Evolutionary conservation across 2,797 vertebrate species (phyloP).

Genomic region (Silurus lanzhouensis): DNA sequence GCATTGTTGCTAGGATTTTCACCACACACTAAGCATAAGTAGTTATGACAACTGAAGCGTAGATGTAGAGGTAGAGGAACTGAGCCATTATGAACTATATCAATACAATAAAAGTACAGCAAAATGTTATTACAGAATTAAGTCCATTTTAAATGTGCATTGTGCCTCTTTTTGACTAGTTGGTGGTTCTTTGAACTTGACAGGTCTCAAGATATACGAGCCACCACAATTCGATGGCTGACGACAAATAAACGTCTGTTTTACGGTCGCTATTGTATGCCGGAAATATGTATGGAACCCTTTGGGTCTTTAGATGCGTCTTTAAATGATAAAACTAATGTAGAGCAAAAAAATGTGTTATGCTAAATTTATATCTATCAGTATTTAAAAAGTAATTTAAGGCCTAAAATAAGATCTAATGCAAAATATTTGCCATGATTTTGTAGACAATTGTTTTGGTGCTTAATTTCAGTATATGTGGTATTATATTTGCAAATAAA

Average conservation of each 20-base stretch:
- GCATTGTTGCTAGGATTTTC: neutral
- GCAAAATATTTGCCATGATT: neutral
- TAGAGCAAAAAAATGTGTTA: neutral
- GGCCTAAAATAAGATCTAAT: neutral
- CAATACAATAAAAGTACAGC: neutral
- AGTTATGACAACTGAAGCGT: neutral
- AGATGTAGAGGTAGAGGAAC: neutral
- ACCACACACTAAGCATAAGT: constrained; percentile 9
- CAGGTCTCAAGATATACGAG: neutral
- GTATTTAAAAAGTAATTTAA: neutral
- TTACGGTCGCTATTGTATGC: neutral
- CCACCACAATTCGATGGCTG: too few species aligned
- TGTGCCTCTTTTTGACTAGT: neutral
- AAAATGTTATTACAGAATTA: neutral
- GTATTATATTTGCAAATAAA: neutral
- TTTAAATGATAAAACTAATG: neutral
- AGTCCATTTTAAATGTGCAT: neutral
- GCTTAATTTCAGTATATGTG: neutral
- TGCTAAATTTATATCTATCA: neutral
- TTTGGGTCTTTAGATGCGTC: neutral
- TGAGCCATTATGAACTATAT: neutral
- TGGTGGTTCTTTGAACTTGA: neutral
- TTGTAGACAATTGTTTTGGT: neutral
- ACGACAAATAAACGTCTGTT: neutral
- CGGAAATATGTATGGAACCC: neutral